A percentile compares a stretch with the other conserved stretches of the same genome.
Conservation (phyloP, 2,888 invertebrate species). For the Cataglyphis livida region DNA sequence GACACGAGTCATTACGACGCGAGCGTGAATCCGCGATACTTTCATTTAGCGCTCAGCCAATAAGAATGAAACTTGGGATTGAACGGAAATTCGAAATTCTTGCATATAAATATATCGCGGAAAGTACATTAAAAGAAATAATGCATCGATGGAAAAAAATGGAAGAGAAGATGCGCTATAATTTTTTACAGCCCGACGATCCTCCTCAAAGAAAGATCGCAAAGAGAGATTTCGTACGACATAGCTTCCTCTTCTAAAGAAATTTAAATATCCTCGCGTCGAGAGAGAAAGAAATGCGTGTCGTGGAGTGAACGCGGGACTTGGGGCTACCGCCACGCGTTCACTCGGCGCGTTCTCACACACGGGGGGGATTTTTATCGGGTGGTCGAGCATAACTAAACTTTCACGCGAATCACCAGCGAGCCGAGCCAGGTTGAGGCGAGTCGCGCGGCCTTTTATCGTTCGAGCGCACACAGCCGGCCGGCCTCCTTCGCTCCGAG, state of each 20-base stretch:
- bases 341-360: slow-evolving; percentile 47
- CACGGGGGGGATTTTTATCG: slow-evolving; percentile 55
- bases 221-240: background rate
- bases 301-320: slow-evolving; percentile 14
- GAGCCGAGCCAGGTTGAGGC: slow-evolving; percentile 19
- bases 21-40: slow-evolving; percentile 23
- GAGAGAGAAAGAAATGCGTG: slow-evolving; percentile 13
- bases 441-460: slow-evolving; percentile 61
- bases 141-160: no score
- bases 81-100: background rate
- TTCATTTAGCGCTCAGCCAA: background rate
- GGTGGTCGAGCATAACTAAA: slow-evolving; percentile 57
- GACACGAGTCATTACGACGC: slow-evolving; percentile 31
- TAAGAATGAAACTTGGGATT: background rate
- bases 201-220: background rate
- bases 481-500: slow-evolving; percentile 48
- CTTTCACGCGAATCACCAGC: slow-evolving; percentile 68
- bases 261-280: background rate
- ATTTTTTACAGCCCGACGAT: background rate
- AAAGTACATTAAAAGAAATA: background rate
- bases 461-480: slow-evolving; percentile 7
- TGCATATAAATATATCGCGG: background rate
- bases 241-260: background rate
- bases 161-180: background rate
- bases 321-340: slow-evolving; percentile 35